Conservation (phyloP, 2,113 vertebrate genomes). For the Cariama cristata region DNA sequence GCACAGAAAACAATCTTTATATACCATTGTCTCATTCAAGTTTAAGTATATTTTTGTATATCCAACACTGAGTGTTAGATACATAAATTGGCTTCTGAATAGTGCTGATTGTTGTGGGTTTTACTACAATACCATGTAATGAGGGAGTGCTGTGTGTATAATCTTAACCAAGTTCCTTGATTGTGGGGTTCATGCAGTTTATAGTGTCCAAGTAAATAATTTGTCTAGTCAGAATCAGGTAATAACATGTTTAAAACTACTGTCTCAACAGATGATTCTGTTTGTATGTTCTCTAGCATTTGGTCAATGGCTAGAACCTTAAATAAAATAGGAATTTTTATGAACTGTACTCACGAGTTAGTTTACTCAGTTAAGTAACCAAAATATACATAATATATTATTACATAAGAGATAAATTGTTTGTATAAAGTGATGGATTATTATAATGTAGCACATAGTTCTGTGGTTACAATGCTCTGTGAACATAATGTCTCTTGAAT, state of each 20-base stretch:
- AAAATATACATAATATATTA: not conserved
- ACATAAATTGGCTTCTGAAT: not conserved
- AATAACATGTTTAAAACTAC: not conserved
- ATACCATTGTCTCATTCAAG: not conserved
- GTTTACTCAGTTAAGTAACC: not conserved
- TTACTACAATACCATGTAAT: not conserved
- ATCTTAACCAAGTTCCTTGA: not conserved
- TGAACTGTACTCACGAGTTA: not conserved
- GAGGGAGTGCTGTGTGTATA: not conserved
- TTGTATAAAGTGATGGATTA: not conserved
- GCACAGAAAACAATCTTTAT: not conserved
- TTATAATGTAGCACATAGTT: not conserved
- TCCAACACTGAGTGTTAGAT: not conserved
- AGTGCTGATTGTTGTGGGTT: not conserved
- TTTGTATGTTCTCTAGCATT: not conserved
- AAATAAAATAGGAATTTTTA: not conserved
- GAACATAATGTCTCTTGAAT: not conserved
- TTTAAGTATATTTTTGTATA: not conserved
- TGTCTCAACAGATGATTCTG: not conserved
- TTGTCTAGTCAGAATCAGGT: not conserved
- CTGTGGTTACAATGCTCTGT: not conserved
- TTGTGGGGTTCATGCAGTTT: not conserved
- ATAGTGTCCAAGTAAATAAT: not conserved
- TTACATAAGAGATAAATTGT: not conserved
- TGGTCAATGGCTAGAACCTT: not conserved